Base-by-base conservation (phyloP, 2,113 vertebrate genomes). In the Tiliqua scincoides region DNA sequence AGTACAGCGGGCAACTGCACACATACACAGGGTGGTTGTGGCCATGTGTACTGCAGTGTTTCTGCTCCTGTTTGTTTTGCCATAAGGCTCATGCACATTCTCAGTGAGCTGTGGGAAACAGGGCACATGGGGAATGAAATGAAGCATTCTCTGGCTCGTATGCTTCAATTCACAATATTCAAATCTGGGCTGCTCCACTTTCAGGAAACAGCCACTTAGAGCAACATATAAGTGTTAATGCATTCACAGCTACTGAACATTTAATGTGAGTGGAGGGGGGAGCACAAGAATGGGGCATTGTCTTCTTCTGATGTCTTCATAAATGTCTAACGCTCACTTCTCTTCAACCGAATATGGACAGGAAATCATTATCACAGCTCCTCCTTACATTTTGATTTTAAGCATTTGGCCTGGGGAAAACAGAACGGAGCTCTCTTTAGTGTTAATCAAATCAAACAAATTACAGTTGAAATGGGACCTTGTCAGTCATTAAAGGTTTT, bases 151-250 rank as follows among this genome's bases (percentile, higher is more conserved):
- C 74, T 23, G 54, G 27, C 67, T 79, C 20, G 17, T 0, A 0
- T 86, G 89, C 92, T 92, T 93, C 89, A 80, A 0, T 85, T 88
- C 93, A 62, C 90, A 86, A 52, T 67, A 86, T 92, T 84, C 89
- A 84, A 59, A 35, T 84, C 6, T 83, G 81, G 48, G 2, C 32
- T 20, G 86, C 40, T 74, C 68, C 32, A 74, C 35, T 89, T 92
- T 82, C 63, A 1, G 72, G 61, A 67, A 83, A 25, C 79, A 63
- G 65, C 6, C 68, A 11, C 1, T 63, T 54, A 37, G 61, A n/a
- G 80, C 81, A 30, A 30, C 77, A 82, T 74, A 32, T 76, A 65
- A 6, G 73, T 63, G 30, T 63, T 27, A 3, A 15, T 86, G 61
- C 81, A 81, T 37, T 87, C 37, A 3, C 84, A 48, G 89, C 65